phyloP scores from a whole-genome alignment of 1,140 invertebrate species.

The Atta cephalotes region DNA sequence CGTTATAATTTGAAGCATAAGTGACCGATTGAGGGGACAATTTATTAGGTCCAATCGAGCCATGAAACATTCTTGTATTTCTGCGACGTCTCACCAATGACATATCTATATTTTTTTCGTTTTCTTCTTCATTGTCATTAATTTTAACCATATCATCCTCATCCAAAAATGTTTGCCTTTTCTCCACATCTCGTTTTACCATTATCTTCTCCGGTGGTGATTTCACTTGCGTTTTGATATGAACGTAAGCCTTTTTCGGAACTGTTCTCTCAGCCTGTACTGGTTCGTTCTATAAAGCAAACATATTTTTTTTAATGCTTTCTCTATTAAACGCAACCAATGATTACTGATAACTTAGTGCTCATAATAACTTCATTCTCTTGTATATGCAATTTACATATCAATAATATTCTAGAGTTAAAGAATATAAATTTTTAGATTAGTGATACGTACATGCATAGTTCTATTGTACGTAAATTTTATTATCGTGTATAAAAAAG shows the following conservation, averaged over 20 bases:
- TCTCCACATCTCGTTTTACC: slow-evolving; percentile 74
- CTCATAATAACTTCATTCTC: no score
- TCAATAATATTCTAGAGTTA: no score
- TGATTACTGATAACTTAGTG: no score
- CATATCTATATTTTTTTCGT: slow-evolving; percentile 56
- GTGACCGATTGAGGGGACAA: slow-evolving; percentile 92
- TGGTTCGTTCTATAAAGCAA: slow-evolving; percentile 77
- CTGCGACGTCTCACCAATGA: slow-evolving; percentile 64
- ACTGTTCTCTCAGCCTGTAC: slow-evolving; percentile 69
- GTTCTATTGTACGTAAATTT: not conserved
- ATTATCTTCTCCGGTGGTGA: slow-evolving; percentile 75
- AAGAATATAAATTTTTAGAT: not conserved
- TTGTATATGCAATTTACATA: no score
- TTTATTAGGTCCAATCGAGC: slow-evolving; percentile 90
- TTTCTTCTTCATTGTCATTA: slow-evolving; percentile 64
- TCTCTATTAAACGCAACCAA: no score
- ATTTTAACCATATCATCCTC: slow-evolving; percentile 23
- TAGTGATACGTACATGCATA: not conserved
- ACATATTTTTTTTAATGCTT: not conserved
- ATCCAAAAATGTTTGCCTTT: slow-evolving; percentile 57
- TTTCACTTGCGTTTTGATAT: slow-evolving; percentile 74
- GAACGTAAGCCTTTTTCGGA: slow-evolving; percentile 78
- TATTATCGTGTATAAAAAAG: not conserved
- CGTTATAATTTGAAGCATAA: slow-evolving; percentile 94
- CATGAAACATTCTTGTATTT: slow-evolving; percentile 65